Conservation (phyloP, 2,113 vertebrate species). For the Cololabis saira region DNA sequence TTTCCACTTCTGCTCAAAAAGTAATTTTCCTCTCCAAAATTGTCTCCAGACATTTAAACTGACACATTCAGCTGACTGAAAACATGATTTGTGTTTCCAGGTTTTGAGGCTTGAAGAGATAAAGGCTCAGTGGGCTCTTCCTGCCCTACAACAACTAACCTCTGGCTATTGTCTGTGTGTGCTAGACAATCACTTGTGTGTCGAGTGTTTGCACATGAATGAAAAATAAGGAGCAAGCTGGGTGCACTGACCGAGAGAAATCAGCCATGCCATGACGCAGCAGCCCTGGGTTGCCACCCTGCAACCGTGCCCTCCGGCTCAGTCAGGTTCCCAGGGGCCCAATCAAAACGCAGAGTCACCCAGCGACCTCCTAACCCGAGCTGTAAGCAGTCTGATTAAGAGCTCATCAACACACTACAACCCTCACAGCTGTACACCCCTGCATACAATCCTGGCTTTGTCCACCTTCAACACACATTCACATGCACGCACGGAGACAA, state of each 20-base stretch:
- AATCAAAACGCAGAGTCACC: constrained; percentile 74
- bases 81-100: constrained; percentile 3
- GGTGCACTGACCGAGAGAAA: constrained; percentile 57
- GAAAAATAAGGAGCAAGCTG: constrained; percentile 23
- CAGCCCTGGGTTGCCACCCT: constrained; percentile 45
- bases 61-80: constrained; percentile 35
- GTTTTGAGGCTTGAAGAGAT: constrained; percentile 20
- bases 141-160: constrained; percentile 60
- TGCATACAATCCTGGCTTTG: constrained; percentile 58
- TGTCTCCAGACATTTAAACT: constrained; percentile 52
- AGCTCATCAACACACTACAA: constrained; percentile 68
- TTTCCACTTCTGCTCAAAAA: constrained; percentile 22
- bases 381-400: constrained; percentile 80
- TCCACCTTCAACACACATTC: constrained; percentile 48
- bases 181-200: constrained; percentile 37
- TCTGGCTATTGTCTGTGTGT: constrained; percentile 57
- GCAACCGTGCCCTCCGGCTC: constrained; percentile 49
- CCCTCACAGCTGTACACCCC: constrained; percentile 58
- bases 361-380: constrained; percentile 69
- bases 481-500: constrained; percentile 26
- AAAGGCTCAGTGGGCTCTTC: constrained; percentile 52
- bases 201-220: constrained; percentile 18
- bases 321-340: constrained; percentile 66
- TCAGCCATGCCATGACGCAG: constrained; percentile 40
- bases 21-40: constrained; percentile 15